Percentiles rank a stretch among this genome's conserved stretches.
phyloP scores from a whole-genome alignment of 2,797 vertebrate species.

The Sebastes alutus region DNA sequence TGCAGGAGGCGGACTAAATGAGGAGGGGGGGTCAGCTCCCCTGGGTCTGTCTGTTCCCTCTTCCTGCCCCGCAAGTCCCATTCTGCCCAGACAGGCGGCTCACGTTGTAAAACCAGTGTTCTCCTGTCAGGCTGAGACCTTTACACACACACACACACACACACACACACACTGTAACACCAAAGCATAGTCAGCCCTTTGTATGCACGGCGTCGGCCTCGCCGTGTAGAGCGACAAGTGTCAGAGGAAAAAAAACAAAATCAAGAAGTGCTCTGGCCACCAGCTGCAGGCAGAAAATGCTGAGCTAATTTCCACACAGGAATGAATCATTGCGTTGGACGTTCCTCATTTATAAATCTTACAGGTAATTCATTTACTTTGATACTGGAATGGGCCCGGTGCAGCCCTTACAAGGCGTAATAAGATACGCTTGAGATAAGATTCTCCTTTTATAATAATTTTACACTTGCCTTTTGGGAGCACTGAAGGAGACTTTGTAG shows the following conservation, averaged over 20 bases:
- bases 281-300: slow-evolving; percentile 51
- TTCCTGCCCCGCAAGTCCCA: slow-evolving; percentile 37
- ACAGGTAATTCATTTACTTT: slow-evolving; percentile 43
- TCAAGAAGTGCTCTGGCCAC: slow-evolving; percentile 24
- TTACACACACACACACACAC: slow-evolving; percentile 46
- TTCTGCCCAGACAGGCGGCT: slow-evolving; percentile 59
- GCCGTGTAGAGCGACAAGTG: slow-evolving; percentile 62
- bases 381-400: slow-evolving; percentile 21
- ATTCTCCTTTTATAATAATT: slow-evolving; percentile 27
- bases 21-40: slow-evolving; percentile 75
- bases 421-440: slow-evolving; percentile 40
- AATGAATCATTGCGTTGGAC: slow-evolving; percentile 29
- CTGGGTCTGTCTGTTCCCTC: slow-evolving; percentile 59
- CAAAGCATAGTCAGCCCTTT: slow-evolving; percentile 55
- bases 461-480: slow-evolving; percentile 29
- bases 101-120: slow-evolving; percentile 68
- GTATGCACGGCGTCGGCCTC: slow-evolving; percentile 40
- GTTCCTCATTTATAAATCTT: slow-evolving; percentile 45
- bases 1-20: slow-evolving; percentile 64
- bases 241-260: neutral
- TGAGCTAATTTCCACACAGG: slow-evolving; percentile 39
- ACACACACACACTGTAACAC: slow-evolving; percentile 30
- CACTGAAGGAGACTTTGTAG: slow-evolving; percentile 26
- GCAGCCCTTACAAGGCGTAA: slow-evolving; percentile 26
- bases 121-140: slow-evolving; percentile 74